These are phyloP conservation scores for Scatophagus argus DNA, from an alignment of 2,113 vertebrate genomes.

Conservation along the genomic window DNA sequence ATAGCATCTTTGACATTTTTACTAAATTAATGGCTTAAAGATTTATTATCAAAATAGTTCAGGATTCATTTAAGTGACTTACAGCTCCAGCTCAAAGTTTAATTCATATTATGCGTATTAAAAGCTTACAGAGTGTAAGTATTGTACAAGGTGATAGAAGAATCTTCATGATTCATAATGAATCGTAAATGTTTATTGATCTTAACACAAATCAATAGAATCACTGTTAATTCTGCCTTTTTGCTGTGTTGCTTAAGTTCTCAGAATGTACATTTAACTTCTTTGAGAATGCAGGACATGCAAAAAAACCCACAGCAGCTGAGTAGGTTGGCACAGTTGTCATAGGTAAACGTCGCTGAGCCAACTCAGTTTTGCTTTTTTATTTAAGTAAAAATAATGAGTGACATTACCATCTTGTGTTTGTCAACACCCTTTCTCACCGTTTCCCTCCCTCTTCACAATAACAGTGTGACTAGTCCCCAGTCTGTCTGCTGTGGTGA, in stretches of 20 bases:
- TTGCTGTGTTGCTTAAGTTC: not conserved
- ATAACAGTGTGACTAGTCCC: slow-evolving; percentile 28
- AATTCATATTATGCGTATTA: not conserved
- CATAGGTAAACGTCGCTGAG: not conserved
- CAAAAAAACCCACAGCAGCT: not conserved
- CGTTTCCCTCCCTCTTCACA: slow-evolving; percentile 26
- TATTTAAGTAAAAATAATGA: slow-evolving; percentile 36
- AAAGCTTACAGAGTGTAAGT: not conserved
- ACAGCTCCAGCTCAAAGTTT: not conserved
- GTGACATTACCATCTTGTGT: slow-evolving; percentile 27
- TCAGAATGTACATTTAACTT: not conserved
- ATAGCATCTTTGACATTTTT: not conserved
- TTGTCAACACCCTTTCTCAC: slow-evolving; percentile 17
- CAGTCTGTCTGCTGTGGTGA: slow-evolving; percentile 47
- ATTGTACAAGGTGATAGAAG: not conserved
- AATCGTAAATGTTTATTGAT: no score
- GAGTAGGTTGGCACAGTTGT: not conserved
- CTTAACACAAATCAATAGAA: not conserved
- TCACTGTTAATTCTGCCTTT: not conserved
- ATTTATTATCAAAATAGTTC: not conserved
- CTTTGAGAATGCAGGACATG: not conserved
- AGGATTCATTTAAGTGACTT: not conserved
- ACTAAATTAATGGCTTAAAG: not conserved
- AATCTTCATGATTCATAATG: not conserved
- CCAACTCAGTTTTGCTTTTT: not conserved